Evolutionary conservation across 2,888 invertebrate genomes (phyloP).

Genomic region (Sepiola atlantica): DNA sequence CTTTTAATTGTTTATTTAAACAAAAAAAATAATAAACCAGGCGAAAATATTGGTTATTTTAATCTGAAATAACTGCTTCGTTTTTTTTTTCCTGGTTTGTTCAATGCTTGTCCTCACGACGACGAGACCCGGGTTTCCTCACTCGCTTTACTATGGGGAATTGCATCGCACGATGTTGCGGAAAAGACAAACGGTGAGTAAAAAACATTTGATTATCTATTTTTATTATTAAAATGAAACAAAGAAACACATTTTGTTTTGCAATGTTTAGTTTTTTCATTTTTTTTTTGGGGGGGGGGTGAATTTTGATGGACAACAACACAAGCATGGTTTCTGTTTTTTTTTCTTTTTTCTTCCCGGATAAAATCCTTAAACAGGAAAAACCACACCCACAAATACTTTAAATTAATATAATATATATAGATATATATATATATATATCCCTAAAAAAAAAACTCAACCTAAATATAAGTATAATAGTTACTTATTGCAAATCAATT

Average conservation of each 20-base stretch:
- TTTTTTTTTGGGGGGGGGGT: no score
- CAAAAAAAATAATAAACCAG: not conserved
- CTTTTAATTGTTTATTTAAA: not conserved
- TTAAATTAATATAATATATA: not conserved
- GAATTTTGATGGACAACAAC: no score
- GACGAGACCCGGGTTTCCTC: not conserved
- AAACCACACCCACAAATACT: not conserved
- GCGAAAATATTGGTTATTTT: not conserved
- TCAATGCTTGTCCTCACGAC: not conserved
- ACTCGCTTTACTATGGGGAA: slow-evolving; percentile 44
- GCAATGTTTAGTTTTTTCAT: no score
- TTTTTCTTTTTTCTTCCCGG: no score
- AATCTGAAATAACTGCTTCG: not conserved
- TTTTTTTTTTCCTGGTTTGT: not conserved
- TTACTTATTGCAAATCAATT: not conserved
- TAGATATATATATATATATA: not conserved
- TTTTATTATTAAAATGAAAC: no score
- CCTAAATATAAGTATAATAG: not conserved
- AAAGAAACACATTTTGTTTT: no score
- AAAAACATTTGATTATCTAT: no score
- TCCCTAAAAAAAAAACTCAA: not conserved
- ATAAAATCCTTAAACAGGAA: not conserved
- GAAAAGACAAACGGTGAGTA: slow-evolving; percentile 44
- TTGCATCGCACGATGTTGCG: slow-evolving; percentile 43
- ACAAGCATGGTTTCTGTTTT: no score